Conservation (phyloP, 2,113 vertebrate species). For the Halcyon senegalensis region DNA sequence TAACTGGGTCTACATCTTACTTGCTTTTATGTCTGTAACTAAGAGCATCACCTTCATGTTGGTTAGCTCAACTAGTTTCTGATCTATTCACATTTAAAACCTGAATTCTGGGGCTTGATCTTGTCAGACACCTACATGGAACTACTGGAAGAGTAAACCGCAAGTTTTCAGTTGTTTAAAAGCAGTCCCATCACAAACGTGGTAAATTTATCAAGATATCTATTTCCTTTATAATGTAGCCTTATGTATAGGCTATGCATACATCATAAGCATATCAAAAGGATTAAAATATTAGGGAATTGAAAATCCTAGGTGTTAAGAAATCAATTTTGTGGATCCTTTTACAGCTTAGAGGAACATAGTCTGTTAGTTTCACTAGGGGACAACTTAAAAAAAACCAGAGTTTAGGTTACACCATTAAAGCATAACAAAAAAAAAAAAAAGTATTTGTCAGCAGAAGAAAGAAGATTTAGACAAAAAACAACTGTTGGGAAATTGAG, state of each 20-base stretch:
- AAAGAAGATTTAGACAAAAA: neutral
- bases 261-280: neutral
- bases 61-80: neutral
- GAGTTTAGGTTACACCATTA: neutral
- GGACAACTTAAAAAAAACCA: neutral
- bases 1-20: neutral
- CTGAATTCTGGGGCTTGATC: neutral
- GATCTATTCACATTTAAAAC: neutral
- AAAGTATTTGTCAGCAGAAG: neutral
- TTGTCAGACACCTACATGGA: neutral
- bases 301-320: neutral
- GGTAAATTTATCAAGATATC: neutral
- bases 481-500: neutral
- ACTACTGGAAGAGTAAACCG: neutral
- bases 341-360: neutral
- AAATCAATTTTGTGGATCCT: neutral
- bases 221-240: neutral
- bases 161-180: neutral
- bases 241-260: neutral
- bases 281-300: neutral
- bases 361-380: neutral
- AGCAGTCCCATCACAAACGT: accelerated
- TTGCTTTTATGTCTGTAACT: neutral
- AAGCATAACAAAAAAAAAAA: neutral
- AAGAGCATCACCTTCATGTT: neutral